Percentiles rank a stretch among this genome's conserved stretches.
phyloP scores from a whole-genome alignment of 2,888 invertebrate genomes.

The Minunthozetes semirufus region DNA sequence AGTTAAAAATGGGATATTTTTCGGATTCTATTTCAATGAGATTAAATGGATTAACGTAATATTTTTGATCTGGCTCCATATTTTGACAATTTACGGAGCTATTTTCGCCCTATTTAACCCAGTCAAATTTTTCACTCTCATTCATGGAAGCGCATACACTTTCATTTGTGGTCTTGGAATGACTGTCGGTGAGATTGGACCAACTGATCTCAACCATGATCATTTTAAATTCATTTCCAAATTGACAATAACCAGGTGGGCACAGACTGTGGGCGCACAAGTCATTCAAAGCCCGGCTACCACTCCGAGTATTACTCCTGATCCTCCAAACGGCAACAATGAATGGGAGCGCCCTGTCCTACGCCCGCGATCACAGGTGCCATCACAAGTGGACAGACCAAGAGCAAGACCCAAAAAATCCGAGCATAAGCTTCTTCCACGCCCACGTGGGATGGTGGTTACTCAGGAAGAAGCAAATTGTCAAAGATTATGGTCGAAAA shows the following conservation, averaged over 20 bases:
- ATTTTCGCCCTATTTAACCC: background rate
- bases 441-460: constrained; percentile 36
- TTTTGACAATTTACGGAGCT: constrained; percentile 14
- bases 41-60: constrained; percentile 32
- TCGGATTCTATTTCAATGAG: background rate
- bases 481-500: background rate
- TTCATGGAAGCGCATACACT: background rate
- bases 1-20: too few species aligned
- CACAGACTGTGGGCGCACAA: constrained; percentile 35
- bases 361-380: constrained; percentile 25
- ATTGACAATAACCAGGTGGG: too few species aligned
- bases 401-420: constrained; percentile 32
- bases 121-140: constrained; percentile 12
- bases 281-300: constrained; percentile 29
- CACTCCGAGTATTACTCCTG: background rate
- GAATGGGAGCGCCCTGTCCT: constrained; percentile 13
- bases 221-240: too few species aligned
- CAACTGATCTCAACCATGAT: too few species aligned
- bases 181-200: constrained; percentile 36
- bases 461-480: constrained; percentile 16
- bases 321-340: constrained; percentile 24
- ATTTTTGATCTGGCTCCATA: background rate
- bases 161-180: constrained; percentile 32
- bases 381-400: constrained; percentile 34
- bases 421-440: constrained; percentile 35